A percentile compares a stretch with the other conserved stretches of the same genome.
phyloP scores from a whole-genome alignment of 2,797 vertebrate genomes.

The Prionace glauca region DNA sequence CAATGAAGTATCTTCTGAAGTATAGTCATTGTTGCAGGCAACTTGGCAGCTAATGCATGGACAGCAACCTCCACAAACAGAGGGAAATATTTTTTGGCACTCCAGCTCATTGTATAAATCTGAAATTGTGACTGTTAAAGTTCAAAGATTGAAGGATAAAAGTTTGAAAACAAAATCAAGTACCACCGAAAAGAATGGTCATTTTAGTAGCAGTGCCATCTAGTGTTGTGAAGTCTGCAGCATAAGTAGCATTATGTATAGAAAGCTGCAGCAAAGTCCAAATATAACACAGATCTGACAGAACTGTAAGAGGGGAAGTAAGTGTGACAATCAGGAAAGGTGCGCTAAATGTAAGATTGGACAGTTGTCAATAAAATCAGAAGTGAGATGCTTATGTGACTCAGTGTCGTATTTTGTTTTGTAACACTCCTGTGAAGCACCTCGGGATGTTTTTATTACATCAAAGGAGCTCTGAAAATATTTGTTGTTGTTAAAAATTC shows the following conservation, averaged over 20 bases:
- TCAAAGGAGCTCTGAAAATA: background rate
- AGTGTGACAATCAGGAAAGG: background rate
- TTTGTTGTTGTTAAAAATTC: background rate
- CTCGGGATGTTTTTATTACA: background rate
- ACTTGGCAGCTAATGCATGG: background rate
- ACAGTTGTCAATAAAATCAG: background rate
- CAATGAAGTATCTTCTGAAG: background rate
- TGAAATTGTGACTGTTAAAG: background rate
- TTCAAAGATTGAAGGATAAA: background rate
- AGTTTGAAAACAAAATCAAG: background rate
- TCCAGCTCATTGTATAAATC: background rate
- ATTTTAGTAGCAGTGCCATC: conserved; percentile 3
- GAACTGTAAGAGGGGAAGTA: background rate
- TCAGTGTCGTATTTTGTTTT: background rate
- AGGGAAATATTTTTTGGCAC: background rate
- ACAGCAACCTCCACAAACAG: background rate
- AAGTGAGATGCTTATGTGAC: background rate
- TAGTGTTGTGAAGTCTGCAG: background rate
- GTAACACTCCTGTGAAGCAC: background rate
- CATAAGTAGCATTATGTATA: background rate
- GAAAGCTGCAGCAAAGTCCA: background rate
- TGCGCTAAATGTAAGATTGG: background rate
- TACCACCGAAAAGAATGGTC: background rate
- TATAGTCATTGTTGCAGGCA: background rate
- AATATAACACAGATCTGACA: background rate